These are phyloP conservation scores for Rhinoderma darwinii DNA, from an alignment of 2,113 vertebrate genomes.

Conservation along the genomic window DNA sequence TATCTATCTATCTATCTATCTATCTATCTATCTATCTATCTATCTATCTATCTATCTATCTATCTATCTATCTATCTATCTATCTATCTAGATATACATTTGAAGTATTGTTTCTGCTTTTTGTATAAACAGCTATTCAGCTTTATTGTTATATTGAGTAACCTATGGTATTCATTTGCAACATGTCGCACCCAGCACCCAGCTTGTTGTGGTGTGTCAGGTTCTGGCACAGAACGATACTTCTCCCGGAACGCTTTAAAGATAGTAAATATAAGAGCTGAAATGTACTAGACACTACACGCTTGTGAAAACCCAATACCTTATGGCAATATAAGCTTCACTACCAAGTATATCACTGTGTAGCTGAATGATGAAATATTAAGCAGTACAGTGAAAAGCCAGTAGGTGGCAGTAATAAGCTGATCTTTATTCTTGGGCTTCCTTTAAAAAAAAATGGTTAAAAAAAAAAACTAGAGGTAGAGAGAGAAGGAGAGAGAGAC, in stretches of 20 bases:
- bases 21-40: not conserved
- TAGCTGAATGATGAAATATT: not conserved
- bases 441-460: constrained; percentile 33
- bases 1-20: not conserved
- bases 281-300: constrained; percentile 14
- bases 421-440: constrained; percentile 42
- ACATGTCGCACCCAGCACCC: not conserved
- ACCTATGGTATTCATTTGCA: not conserved
- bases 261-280: not conserved
- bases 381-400: constrained; percentile 20
- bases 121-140: not conserved
- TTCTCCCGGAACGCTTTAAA: not conserved
- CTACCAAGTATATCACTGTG: constrained; percentile 15
- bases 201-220: not conserved
- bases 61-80: not conserved
- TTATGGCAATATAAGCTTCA: constrained; percentile 27
- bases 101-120: not conserved
- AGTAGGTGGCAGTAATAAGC: constrained; percentile 56
- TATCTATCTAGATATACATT: not conserved
- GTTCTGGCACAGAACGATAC: not conserved
- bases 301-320: constrained; percentile 34
- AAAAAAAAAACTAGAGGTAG: constrained; percentile 34
- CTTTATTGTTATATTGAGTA: not conserved
- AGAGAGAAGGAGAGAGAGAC: constrained; percentile 49
- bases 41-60: not conserved